Percentiles rank a stretch among this genome's conserved stretches.
Conservation (phyloP, 2,888 invertebrate genomes). For the Xylota segnis region DNA sequence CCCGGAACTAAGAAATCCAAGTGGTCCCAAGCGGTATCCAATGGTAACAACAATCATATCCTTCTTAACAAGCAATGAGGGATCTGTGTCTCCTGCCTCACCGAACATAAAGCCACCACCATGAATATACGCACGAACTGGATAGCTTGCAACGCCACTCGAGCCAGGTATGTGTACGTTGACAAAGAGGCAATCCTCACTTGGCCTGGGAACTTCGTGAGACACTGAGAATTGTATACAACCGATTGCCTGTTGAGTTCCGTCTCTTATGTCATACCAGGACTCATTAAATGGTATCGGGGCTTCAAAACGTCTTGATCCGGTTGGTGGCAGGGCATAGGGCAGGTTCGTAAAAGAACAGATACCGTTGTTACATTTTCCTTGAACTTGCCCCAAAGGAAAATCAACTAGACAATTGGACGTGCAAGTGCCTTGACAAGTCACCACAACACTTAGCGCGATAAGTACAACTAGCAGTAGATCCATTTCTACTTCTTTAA, state of each 20-base stretch:
- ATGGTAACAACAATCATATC: slow-evolving; percentile 88
- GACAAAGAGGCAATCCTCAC: slow-evolving; percentile 88
- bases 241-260: slow-evolving; percentile 3
- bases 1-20: slow-evolving; percentile 90
- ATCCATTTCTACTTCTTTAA: background rate
- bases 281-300: background rate
- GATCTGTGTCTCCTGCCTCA: slow-evolving; percentile 81
- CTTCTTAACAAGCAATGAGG: slow-evolving; percentile 85
- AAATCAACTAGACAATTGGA: background rate
- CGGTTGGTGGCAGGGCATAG: slow-evolving; percentile 19
- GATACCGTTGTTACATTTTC: background rate
- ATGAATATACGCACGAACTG: slow-evolving; percentile 88
- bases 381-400: slow-evolving; percentile 25
- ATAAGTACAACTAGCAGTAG: background rate
- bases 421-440: background rate
- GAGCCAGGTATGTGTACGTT: slow-evolving; percentile 86
- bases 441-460: background rate
- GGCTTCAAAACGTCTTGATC: slow-evolving; percentile 18
- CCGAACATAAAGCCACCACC: slow-evolving; percentile 89
- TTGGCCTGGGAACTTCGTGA: slow-evolving; percentile 82
- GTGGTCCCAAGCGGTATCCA: slow-evolving; percentile 88
- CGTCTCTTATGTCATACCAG: slow-evolving; percentile 27
- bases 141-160: slow-evolving; percentile 84
- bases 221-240: slow-evolving; percentile 20
- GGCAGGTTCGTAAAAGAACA: slow-evolving; percentile 39